Evolutionary conservation across 2,113 vertebrate species (phyloP), one percentile per base, ranked within the genome.

Genomic region (Caranx melampygus): DNA sequence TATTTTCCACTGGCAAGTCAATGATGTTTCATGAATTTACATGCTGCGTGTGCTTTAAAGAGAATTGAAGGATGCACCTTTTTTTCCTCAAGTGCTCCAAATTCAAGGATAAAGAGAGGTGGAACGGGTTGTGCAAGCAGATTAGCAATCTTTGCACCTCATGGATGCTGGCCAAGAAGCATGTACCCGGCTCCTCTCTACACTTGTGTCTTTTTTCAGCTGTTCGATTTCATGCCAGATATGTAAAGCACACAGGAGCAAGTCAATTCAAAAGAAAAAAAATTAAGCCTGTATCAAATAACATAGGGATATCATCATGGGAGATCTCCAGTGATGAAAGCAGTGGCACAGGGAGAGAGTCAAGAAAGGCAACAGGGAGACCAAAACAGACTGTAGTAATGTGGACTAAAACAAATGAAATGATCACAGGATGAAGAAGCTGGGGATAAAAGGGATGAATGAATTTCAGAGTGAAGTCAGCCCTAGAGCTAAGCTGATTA

Each of bases 211-310:
- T 87, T 89, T 87, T 84, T 88, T 74, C 81, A 88, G 89, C 88
- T 86, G 83, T 89, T 87, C 33, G 64, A 87, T 90, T 88, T 82
- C 63, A 79, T 78, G 83, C 75, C 81, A 83, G 87, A 91, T 88
- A 88, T 87, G 84, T 82, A 83, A 90, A 92, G 84, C 77, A 78
- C 64, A 72, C 84, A 69, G 82, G 66, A 85, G 63, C 37, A 57
- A 59, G 61, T 45, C 4, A 0, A 49, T 18, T 80, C 72, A 62
- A 87, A 81, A 72, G 70, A 34, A 0, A 14, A 11, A 70, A n/a
- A 63, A 78, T 60, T 31, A 71, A 59, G 55, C 31, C 14, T 1
- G 72, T 83, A 85, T 92, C 88, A 70, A 75, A 88, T 90, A 66
- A 84, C 85, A 80, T 58, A 9, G 60, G 54, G 76, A 79, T 88